Base-by-base conservation (phyloP, 2,797 vertebrate species). In the Loriculus beryllinus region DNA sequence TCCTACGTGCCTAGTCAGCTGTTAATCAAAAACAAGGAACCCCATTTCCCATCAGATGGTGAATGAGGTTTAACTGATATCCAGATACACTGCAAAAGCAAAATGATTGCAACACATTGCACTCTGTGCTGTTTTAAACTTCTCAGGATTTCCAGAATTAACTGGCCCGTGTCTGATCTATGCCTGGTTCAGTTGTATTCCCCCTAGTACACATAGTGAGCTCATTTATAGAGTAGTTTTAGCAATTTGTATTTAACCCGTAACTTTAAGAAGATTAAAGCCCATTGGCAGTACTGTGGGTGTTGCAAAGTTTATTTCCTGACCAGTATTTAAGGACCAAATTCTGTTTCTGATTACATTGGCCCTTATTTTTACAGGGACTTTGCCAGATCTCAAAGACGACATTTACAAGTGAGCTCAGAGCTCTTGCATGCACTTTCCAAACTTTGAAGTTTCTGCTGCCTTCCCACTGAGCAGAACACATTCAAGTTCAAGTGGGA, bases 401-500 rank as follows among this genome's bases (percentile, higher is more conserved):
- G 23, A 74, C 10, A 0, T 82, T 93, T 87, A 59, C 28, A 82
- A 63, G 43, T 57, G 21, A 88, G 22, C 26, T 6, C 0, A 4
- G 59, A 75, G 72, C 47, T 90, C 91, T 83, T 52, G 26, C 48
- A 23, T 75, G 31, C 12, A 39, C 72, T 67, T 78, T 76, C 39
- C 7, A 7, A 92, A 93, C 85, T 86, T 76, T 37, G 67, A 84
- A n/a, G 14, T 86, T 96, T 90, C 78, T 92, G 19, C 65, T 83
- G 67, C 57, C 43, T 67, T 92, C 92, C 74, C 8, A 2, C 51
- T 91, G 87, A 92, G 79, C 70, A 87, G 84, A 92, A 63, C 70
- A 52, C 40, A 83, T 92, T 87, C 57, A 90, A 75, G 45, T 90
- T 95, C 85, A 88, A 87, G 79, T 60, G 40, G 47, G 54, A 39